These are phyloP conservation scores for Blastobasis adustella DNA, from an alignment of 2,888 invertebrate genomes.

Conservation along the genomic window DNA sequence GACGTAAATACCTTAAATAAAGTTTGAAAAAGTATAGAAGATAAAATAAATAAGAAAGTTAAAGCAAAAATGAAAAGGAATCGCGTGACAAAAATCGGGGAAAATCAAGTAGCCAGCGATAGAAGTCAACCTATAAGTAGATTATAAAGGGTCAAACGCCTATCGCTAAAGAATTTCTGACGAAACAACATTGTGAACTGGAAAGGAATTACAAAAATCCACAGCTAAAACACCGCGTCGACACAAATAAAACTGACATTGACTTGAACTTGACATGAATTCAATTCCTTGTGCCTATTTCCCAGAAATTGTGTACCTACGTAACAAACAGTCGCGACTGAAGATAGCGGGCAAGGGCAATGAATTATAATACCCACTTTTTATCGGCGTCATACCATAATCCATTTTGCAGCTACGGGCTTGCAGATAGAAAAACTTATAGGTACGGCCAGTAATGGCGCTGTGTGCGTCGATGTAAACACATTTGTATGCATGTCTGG, in stretches of 20 bases:
- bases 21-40: no score
- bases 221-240: no score
- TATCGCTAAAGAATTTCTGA: no score
- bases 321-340: neutral
- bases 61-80: no score
- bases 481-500: conserved; percentile 25
- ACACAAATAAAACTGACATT: conserved; percentile 12
- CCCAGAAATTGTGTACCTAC: neutral
- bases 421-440: conserved; percentile 37
- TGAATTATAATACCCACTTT: conserved; percentile 51
- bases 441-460: conserved; percentile 17
- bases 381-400: conserved; percentile 39
- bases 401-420: conserved; percentile 36
- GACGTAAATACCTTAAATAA: no score
- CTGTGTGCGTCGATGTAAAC: conserved; percentile 30
- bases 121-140: no score
- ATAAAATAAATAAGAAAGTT: no score
- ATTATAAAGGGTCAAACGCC: no score
- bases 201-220: no score
- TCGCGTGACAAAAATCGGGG: no score
- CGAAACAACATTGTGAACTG: no score
- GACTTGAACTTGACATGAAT: conserved; percentile 6
- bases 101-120: no score
- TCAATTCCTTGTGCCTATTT: neutral
- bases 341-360: conserved; percentile 50